Percentiles rank a stretch among this genome's conserved stretches.
Evolutionary conservation across 2,113 vertebrate genomes (phyloP).

Genomic region (Laticauda laticaudata): DNA sequence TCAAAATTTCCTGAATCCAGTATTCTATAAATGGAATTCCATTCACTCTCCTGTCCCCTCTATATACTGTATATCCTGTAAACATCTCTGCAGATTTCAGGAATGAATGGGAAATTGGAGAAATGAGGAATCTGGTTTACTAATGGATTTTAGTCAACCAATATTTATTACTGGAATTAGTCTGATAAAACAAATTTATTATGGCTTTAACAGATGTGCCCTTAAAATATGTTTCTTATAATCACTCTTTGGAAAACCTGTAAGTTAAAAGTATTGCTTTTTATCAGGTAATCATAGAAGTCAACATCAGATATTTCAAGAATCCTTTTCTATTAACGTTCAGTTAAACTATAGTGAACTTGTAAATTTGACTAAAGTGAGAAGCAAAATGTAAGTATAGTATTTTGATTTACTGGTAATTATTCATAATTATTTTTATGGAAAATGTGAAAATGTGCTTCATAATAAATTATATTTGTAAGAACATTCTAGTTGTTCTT

Average conservation of each 20-base stretch:
- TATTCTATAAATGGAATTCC: background rate
- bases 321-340: background rate
- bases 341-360: conserved; percentile 32
- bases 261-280: background rate
- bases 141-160: background rate
- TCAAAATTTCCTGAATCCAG: background rate
- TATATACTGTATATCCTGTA: background rate
- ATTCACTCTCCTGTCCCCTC: background rate
- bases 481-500: background rate
- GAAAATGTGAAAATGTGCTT: background rate
- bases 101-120: background rate
- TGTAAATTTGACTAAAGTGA: conserved; percentile 35
- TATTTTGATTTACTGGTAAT: background rate
- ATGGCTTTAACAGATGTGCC: background rate
- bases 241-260: background rate
- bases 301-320: conserved; percentile 43
- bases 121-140: background rate
- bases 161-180: background rate
- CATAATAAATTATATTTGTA: conserved; percentile 5
- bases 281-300: conserved; percentile 38
- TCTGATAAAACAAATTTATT: background rate
- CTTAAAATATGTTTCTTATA: background rate
- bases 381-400: conserved; percentile 59
- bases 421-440: fast-evolving
- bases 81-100: background rate